These are phyloP conservation scores for Cyclura pinguis DNA, from an alignment of 2,797 vertebrate species.

Conservation along the genomic window DNA sequence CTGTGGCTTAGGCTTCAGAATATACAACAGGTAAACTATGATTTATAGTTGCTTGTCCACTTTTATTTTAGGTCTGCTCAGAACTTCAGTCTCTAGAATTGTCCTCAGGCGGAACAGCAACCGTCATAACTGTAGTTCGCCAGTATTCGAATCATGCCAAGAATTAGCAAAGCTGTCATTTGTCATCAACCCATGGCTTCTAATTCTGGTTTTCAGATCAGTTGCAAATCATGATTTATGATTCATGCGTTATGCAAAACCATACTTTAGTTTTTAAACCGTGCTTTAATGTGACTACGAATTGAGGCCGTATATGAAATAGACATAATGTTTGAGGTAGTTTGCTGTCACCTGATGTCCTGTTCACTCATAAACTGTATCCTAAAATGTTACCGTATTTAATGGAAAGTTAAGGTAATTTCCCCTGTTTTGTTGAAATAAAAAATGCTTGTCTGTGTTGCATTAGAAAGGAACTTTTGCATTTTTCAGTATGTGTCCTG, in stretches of 20 bases:
- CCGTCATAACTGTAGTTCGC: neutral
- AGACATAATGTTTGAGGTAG: neutral
- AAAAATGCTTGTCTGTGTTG: neutral
- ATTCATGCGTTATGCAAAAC: neutral
- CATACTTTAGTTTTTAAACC: neutral
- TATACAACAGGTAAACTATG: too few species aligned
- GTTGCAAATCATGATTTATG: neutral
- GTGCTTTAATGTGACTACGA: neutral
- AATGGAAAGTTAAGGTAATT: neutral
- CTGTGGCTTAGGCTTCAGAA: too few species aligned
- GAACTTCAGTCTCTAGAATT: too few species aligned
- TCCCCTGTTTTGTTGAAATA: neutral
- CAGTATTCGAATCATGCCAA: neutral
- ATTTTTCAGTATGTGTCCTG: conserved; percentile 30
- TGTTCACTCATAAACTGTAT: neutral
- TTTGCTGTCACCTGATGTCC: neutral
- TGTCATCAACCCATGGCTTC: neutral
- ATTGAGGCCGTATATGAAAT: neutral
- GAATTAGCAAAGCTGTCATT: neutral
- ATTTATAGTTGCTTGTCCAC: too few species aligned
- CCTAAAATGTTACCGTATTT: neutral
- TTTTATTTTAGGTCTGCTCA: neutral
- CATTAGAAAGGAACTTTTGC: neutral
- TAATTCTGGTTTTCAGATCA: neutral
- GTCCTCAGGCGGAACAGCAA: too few species aligned